phyloP scores from a whole-genome alignment of 2,888 invertebrate species.

The Myopa testacea region DNA sequence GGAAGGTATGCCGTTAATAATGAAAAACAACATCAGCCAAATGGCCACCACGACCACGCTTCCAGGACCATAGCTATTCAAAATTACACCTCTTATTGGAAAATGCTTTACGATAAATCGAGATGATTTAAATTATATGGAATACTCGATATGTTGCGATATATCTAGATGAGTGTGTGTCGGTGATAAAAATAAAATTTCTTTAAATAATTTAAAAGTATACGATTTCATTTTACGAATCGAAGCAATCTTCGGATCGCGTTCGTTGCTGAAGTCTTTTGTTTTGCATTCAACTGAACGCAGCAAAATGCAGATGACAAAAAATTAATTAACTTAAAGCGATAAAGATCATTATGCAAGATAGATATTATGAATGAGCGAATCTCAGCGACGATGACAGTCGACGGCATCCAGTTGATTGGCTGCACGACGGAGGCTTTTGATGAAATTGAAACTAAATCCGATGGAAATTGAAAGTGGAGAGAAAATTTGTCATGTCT shows the following conservation, averaged over 20 bases:
- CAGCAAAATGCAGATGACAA: not conserved
- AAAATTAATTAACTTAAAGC: conserved; percentile 4
- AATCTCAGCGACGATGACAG: not conserved
- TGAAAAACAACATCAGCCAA: no score
- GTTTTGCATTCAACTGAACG: conserved; percentile 11
- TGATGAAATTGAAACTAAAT: conserved; percentile 1
- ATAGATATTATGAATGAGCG: not conserved
- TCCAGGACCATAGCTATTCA: no score
- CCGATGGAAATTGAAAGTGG: conserved; percentile 14
- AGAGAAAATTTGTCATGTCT: conserved; percentile 15
- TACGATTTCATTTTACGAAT: not conserved
- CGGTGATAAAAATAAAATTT: no score
- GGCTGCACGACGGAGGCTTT: not conserved
- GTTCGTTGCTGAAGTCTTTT: conserved; percentile 20
- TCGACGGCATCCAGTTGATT: not conserved
- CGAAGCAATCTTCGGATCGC: not conserved
- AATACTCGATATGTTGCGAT: no score
- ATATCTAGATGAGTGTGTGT: no score
- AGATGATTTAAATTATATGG: no score
- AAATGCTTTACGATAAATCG: no score
- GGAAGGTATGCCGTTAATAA: no score
- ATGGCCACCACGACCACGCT: no score
- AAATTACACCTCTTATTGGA: no score
- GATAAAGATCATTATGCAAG: not conserved
- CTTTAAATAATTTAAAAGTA: not conserved